phyloP scores from a whole-genome alignment of 2,888 invertebrate species.

The Drosophila macrothrix region DNA sequence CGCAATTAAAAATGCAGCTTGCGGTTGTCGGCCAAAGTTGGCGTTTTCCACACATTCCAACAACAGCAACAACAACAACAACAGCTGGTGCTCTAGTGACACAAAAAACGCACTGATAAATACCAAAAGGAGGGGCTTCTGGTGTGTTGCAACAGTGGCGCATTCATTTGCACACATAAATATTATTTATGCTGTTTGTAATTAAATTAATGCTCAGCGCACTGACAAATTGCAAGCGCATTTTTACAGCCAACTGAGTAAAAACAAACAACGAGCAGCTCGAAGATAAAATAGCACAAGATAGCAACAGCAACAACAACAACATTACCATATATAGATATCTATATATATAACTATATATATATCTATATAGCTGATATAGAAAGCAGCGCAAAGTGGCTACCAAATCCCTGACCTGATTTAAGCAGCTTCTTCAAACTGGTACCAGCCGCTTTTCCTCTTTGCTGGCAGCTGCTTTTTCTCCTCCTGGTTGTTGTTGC shows the following conservation, averaged over 20 bases:
- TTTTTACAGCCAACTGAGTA: constrained; percentile 38
- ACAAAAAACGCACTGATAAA: constrained; percentile 55
- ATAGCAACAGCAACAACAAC: constrained; percentile 19
- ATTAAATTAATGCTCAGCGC: constrained; percentile 69
- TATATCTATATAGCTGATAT: constrained; percentile 2
- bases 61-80: not conserved
- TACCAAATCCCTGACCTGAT: constrained; percentile 76
- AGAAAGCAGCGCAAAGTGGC: constrained; percentile 22
- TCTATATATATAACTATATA: not conserved
- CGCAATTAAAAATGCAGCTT: constrained; percentile 79
- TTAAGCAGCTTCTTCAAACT: constrained; percentile 54
- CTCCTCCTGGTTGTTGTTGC: constrained; percentile 10
- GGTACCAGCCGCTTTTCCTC: constrained; percentile 40
- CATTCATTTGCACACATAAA: constrained; percentile 52
- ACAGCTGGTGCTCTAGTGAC: constrained; percentile 64
- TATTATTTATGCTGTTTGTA: constrained; percentile 48
- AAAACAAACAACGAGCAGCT: constrained; percentile 23
- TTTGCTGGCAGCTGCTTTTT: constrained; percentile 5
- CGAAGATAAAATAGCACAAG: constrained; percentile 34
- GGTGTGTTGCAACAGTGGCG: constrained; percentile 36
- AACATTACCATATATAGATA: constrained; percentile 8
- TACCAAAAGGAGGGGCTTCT: not conserved
- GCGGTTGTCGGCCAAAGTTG: constrained; percentile 72
- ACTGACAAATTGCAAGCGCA: constrained; percentile 61
- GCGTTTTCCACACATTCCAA: constrained; percentile 21